Evolutionary conservation across 2,797 vertebrate genomes (phyloP).

Genomic region (Cercopithecus neglectus): DNA sequence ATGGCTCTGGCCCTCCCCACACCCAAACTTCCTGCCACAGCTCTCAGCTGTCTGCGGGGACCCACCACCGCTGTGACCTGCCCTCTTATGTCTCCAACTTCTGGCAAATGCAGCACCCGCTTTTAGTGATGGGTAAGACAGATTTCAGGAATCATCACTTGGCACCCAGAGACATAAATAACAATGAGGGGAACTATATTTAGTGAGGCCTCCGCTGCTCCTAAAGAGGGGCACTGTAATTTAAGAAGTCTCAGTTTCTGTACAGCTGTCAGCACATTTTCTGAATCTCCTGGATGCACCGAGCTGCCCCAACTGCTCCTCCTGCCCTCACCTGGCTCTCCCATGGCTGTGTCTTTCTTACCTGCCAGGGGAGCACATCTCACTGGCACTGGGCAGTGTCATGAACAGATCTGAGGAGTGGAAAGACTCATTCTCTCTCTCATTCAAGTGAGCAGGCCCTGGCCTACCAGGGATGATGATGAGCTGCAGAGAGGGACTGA

Average conservation of each 20-base stretch:
- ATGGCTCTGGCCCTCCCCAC: not conserved
- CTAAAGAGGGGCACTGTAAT: not conserved
- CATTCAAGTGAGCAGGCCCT: not conserved
- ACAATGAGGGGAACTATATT: slow-evolving; percentile 71
- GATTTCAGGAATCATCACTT: slow-evolving; percentile 71
- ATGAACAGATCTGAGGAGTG: not conserved
- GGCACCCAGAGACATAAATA: slow-evolving; percentile 73
- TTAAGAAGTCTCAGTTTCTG: slow-evolving; percentile 69
- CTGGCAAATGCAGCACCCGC: not conserved
- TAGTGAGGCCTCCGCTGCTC: slow-evolving; percentile 63
- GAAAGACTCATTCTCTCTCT: not conserved
- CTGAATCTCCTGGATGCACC: slow-evolving; percentile 46
- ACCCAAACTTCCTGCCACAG: rapidly evolving
- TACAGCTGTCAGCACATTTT: slow-evolving; percentile 70
- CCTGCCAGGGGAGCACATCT: not conserved
- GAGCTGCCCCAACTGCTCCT: not conserved
- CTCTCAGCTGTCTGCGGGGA: not conserved
- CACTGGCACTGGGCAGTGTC: not conserved
- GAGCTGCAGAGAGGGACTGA: not conserved
- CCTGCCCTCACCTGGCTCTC: not conserved
- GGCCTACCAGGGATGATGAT: rapidly evolving
- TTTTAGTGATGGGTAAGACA: slow-evolving; percentile 35
- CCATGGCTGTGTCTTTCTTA: not conserved
- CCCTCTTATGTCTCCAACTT: not conserved
- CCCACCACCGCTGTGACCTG: rapidly evolving